Evolutionary conservation across 2,888 invertebrate genomes (phyloP).

Genomic region (Flexamia atlantica): DNA sequence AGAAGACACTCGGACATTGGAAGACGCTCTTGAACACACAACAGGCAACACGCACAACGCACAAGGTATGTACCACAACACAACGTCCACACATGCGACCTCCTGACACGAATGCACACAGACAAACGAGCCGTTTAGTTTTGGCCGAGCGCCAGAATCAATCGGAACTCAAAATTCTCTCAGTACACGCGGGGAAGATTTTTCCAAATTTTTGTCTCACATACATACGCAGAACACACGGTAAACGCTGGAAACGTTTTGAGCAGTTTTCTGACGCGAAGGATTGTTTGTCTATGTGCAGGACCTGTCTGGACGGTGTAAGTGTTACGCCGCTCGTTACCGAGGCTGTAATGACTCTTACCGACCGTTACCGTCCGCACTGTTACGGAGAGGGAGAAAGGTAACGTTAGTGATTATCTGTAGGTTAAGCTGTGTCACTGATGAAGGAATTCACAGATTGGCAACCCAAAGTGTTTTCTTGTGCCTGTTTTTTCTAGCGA

Average conservation of each 20-base stretch:
- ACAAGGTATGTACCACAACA: constrained; percentile 46
- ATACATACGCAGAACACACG: constrained; percentile 31
- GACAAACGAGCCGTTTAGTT: constrained; percentile 63
- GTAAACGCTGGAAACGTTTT: constrained; percentile 2
- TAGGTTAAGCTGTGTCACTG: background rate
- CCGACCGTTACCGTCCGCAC: background rate
- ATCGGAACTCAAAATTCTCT: constrained; percentile 45
- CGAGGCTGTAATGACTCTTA: background rate
- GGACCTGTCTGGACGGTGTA: constrained; percentile 74
- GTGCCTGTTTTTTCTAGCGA: too few species aligned
- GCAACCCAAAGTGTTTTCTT: too few species aligned
- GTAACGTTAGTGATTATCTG: background rate
- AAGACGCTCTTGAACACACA: constrained; percentile 2
- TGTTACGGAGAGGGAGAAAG: background rate
- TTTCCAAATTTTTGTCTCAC: constrained; percentile 36
- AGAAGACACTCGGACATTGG: constrained; percentile 2
- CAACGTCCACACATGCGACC: constrained; percentile 14
- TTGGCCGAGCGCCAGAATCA: background rate
- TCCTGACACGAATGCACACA: constrained; percentile 64
- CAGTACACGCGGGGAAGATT: constrained; percentile 14
- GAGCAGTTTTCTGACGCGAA: constrained; percentile 30
- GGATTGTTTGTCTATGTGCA: constrained; percentile 76
- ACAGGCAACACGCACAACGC: constrained; percentile 27
- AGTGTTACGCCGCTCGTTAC: constrained; percentile 15
- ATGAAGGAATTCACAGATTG: background rate